Percentiles rank a stretch among this genome's conserved stretches.
Evolutionary conservation across 1,140 invertebrate species (phyloP).

Genomic region (Tyrophagus putrescentiae): DNA sequence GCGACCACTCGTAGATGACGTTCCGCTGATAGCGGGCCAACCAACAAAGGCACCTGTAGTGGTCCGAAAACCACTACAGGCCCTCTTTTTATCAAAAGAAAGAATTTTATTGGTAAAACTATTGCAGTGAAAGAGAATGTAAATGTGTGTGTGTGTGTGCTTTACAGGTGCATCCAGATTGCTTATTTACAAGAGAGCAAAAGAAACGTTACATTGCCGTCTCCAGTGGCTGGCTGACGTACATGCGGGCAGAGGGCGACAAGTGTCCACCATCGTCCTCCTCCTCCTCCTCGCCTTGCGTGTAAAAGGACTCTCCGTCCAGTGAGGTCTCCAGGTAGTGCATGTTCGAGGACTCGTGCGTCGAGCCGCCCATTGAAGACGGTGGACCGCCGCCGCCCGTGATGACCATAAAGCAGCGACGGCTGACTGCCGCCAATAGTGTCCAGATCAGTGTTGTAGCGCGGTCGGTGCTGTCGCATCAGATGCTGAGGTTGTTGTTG

Average conservation of each 20-base stretch:
- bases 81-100: background rate
- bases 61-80: background rate
- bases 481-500: too few species aligned
- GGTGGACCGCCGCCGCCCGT: background rate
- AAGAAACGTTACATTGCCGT: slow-evolving; percentile 22
- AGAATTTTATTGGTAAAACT: background rate
- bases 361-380: slow-evolving; percentile 9
- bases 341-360: background rate
- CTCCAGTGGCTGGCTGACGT: slow-evolving; percentile 22
- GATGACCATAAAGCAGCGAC: slow-evolving; percentile 2
- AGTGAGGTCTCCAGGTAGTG: slow-evolving; percentile 22
- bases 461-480: slow-evolving; percentile 14
- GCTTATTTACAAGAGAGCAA: background rate
- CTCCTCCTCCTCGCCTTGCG: background rate
- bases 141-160: background rate
- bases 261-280: background rate
- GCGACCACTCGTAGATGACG: too few species aligned
- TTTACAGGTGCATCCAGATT: background rate
- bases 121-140: background rate
- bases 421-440: slow-evolving; percentile 14
- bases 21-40: too few species aligned
- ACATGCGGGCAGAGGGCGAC: background rate
- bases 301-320: slow-evolving; percentile 19
- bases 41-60: too few species aligned
- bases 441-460: background rate